Evolutionary conservation across 2,797 vertebrate species (phyloP), one percentile per base, ranked within the genome.

Genomic region (Lateolabrax maculatus): DNA sequence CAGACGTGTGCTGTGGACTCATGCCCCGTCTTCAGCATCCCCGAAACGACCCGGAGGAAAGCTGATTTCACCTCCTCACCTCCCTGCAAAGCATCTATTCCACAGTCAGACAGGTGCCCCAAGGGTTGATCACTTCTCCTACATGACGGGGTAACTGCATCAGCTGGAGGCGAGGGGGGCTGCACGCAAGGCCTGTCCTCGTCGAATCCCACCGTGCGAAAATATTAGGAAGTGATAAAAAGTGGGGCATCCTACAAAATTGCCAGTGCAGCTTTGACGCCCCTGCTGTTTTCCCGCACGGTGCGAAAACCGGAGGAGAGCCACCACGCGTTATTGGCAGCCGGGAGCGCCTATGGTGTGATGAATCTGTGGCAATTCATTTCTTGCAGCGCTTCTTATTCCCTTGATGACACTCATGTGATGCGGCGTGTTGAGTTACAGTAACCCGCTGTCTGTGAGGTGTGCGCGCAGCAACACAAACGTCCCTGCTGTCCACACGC

Each of bases 1-100:
- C 49, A 62, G 44, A 37, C 57, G 52, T 36, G 75, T 63, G 86
- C 37, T 21, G 0, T n/a, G n/a, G n/a, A n/a, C n/a, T n/a, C n/a
- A n/a, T n/a, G n/a, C n/a, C n/a, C 27, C 23, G 49, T 23, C 3
- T 37, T 9, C 1, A 39, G 9, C 31, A 31, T 44, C 55, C 27
- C 66, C 61, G 71, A 44, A 34, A 19, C 16, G 11, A 71, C 29
- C 10, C 4, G 12, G 57, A 25, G 52, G 21, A 76, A 69, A 51
- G 1, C 49, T 5, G 18, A 53, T n/a, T n/a, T n/a, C 12, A 11
- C 34, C 21, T 37, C 13, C 37, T n/a, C 71, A 41, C 34, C 43
- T 41, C 11, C 8, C 15, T 25, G 21, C 48, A 39, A 9, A 2
- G 27, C n/a, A 41, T 44, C 6, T 4, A 0, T 21, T 63, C 25